Percentiles rank a stretch among this genome's conserved stretches.
Evolutionary conservation across 2,113 vertebrate genomes (phyloP).

Genomic region (Dinomys branickii): DNA sequence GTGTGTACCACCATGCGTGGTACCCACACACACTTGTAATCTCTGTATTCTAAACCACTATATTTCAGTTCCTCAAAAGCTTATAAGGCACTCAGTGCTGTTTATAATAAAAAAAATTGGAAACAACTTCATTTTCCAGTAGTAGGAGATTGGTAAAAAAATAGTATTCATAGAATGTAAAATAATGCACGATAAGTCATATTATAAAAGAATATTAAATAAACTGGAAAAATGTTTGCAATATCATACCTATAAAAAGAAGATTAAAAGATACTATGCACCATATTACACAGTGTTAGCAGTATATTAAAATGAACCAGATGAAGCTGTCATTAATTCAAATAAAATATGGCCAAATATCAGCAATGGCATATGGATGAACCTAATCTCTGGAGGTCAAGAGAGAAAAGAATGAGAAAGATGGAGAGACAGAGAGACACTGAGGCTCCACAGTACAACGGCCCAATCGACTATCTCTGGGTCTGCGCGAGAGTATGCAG

Average conservation of each 20-base stretch:
- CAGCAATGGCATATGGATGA: neutral
- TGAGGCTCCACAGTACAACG: neutral
- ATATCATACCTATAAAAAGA: conserved; percentile 32
- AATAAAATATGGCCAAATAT: neutral
- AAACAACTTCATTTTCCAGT: conserved; percentile 55
- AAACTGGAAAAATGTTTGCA: conserved; percentile 30
- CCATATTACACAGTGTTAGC: conserved; percentile 33
- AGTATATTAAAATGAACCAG: conserved; percentile 20
- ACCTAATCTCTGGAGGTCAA: neutral
- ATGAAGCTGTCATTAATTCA: conserved; percentile 49
- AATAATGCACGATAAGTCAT: conserved; percentile 26
- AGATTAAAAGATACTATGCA: neutral
- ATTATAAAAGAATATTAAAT: conserved; percentile 11
- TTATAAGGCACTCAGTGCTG: neutral
- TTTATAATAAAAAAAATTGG: neutral
- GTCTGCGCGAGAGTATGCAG: neutral
- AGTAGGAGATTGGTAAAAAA: neutral
- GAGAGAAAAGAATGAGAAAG: neutral
- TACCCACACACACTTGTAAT: too few relatives aligned
- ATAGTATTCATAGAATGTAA: neutral
- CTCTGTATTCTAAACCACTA: neutral
- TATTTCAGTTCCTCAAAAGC: neutral
- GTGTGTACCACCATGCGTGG: neutral
- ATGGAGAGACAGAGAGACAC: neutral
- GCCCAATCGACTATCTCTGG: neutral